A percentile compares a stretch with the other conserved stretches of the same genome.
Evolutionary conservation across 2,113 vertebrate genomes (phyloP).

Genomic region (Haemorhous mexicanus): DNA sequence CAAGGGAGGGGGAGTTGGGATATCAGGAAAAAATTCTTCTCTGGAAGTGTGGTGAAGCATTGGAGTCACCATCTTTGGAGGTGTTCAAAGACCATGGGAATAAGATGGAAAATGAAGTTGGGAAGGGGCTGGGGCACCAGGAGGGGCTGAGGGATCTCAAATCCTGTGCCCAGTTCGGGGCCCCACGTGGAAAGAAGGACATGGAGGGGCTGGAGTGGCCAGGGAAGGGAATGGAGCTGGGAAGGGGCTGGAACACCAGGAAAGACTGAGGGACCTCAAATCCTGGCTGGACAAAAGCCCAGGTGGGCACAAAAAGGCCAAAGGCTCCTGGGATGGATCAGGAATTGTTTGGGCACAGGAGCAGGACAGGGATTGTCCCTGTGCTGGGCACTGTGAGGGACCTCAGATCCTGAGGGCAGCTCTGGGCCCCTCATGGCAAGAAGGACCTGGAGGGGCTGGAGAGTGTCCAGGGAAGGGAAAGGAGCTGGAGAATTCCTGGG

Average conservation of each 20-base stretch:
- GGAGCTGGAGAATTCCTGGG: neutral
- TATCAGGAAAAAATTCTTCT: rapidly evolving
- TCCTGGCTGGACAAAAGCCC: neutral
- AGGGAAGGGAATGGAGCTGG: neutral
- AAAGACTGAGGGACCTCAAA: neutral
- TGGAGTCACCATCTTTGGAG: neutral
- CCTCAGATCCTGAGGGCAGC: neutral
- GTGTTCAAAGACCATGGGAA: neutral
- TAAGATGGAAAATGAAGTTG: rapidly evolving
- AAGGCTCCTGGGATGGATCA: neutral
- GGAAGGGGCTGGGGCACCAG: neutral
- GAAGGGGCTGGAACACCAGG: neutral
- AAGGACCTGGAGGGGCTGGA: neutral
- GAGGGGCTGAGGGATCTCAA: neutral
- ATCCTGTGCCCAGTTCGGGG: neutral
- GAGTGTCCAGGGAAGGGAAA: rapidly evolving
- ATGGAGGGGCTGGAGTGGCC: neutral
- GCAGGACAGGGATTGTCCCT: neutral
- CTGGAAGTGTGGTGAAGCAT: too few relatives aligned
- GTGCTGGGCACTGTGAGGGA: neutral
- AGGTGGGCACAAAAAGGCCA: neutral
- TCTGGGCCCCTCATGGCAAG: neutral
- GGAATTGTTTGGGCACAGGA: neutral
- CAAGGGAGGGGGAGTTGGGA: neutral
- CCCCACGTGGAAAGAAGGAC: rapidly evolving